Conservation (phyloP, 1,140 invertebrate genomes). For the Antheraea mylitta region DNA sequence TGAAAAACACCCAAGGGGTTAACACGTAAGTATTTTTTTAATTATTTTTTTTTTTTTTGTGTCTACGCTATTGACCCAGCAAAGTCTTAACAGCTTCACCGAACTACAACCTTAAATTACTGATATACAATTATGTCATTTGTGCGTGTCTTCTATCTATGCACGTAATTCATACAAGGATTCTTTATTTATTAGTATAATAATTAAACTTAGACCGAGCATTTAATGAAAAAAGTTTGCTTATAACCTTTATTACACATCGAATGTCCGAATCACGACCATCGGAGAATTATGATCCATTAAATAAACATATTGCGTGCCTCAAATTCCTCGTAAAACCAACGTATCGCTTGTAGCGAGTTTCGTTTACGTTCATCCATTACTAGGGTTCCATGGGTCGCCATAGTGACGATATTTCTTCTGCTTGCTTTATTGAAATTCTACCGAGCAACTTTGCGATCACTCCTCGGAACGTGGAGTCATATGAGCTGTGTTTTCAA, state of each 20-base stretch:
- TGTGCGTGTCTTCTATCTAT: too few relatives aligned
- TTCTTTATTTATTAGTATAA: not conserved
- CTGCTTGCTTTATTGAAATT: slow-evolving; percentile 68
- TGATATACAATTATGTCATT: too few relatives aligned
- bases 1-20: too few relatives aligned
- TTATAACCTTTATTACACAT: not conserved
- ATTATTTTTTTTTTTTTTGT: too few relatives aligned
- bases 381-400: slow-evolving; percentile 28
- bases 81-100: too few relatives aligned
- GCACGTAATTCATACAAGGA: too few relatives aligned
- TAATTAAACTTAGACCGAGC: not conserved
- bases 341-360: slow-evolving; percentile 52
- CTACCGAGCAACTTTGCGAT: slow-evolving; percentile 48
- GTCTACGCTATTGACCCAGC: too few relatives aligned
- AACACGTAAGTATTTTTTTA: too few relatives aligned
- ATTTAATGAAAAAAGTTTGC: slow-evolving; percentile 11
- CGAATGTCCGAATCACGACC: slow-evolving; percentile 26
- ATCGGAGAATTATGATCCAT: slow-evolving; percentile 47
- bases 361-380: slow-evolving; percentile 37
- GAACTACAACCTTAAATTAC: too few relatives aligned
- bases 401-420: slow-evolving; percentile 56
- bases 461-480: slow-evolving; percentile 20
- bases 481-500: slow-evolving; percentile 8
- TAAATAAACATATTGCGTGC: slow-evolving; percentile 60
- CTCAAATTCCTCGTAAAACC: slow-evolving; percentile 60